A percentile compares a stretch with the other conserved stretches of the same genome.
phyloP scores from a whole-genome alignment of 2,888 invertebrate species.

The Lepidochrysops patricia region DNA sequence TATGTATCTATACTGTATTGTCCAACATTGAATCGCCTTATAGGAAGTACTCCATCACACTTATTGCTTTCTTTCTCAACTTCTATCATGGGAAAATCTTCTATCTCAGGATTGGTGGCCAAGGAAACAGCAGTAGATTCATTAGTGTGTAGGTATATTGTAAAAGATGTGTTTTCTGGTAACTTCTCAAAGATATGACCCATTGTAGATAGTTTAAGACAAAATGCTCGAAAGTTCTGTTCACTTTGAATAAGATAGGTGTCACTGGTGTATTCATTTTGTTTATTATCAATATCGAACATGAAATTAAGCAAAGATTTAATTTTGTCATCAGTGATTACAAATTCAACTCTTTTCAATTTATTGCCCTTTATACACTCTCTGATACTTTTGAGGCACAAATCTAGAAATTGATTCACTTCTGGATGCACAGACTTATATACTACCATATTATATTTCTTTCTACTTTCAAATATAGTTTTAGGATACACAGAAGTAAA shows the following conservation, averaged over 20 bases:
- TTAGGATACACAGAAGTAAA: slow-evolving; percentile 77
- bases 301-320: slow-evolving; percentile 44
- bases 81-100: slow-evolving; percentile 60
- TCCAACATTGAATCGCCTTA: slow-evolving; percentile 47
- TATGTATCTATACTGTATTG: slow-evolving; percentile 47
- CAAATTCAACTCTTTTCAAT: slow-evolving; percentile 68
- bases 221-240: slow-evolving; percentile 75
- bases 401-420: slow-evolving; percentile 76
- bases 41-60: slow-evolving; percentile 42
- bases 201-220: slow-evolving; percentile 70
- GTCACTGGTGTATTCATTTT: slow-evolving; percentile 53
- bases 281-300: slow-evolving; percentile 47
- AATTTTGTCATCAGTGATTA: slow-evolving; percentile 47
- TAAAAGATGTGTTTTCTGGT: slow-evolving; percentile 73
- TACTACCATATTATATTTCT: slow-evolving; percentile 77
- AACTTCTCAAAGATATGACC: slow-evolving; percentile 60
- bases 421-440: slow-evolving; percentile 78
- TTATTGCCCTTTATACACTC: slow-evolving; percentile 66
- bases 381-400: slow-evolving; percentile 64
- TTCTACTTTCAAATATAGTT: slow-evolving; percentile 75
- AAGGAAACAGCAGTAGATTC: slow-evolving; percentile 73
- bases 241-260: slow-evolving; percentile 77
- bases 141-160: slow-evolving; percentile 75
- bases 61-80: slow-evolving; percentile 33
- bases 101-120: slow-evolving; percentile 66